Evolutionary conservation across 2,797 vertebrate genomes (phyloP).

Genomic region (Prunella strophiata): DNA sequence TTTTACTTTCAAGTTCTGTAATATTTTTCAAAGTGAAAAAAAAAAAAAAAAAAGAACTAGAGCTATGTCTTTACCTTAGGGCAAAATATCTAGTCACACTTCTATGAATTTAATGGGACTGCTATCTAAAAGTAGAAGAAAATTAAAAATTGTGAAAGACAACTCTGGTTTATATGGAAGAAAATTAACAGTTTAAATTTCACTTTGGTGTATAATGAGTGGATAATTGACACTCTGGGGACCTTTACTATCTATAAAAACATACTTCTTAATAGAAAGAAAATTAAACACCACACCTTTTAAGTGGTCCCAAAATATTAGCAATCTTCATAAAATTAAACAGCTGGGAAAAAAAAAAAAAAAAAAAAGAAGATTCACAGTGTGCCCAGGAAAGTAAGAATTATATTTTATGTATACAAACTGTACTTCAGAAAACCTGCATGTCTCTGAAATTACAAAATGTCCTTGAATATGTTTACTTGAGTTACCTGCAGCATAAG

Average conservation of each 20-base stretch:
- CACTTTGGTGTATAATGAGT: neutral
- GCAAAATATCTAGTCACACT: neutral
- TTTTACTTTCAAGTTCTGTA: neutral
- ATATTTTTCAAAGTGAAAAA: neutral
- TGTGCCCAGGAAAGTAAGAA: neutral
- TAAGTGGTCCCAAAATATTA: neutral
- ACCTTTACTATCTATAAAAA: neutral
- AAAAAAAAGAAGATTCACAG: neutral
- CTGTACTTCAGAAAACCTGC: neutral
- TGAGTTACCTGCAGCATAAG: neutral
- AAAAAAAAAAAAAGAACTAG: neutral
- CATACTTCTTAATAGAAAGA: neutral
- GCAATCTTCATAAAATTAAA: neutral
- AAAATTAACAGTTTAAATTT: neutral
- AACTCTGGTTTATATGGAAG: neutral
- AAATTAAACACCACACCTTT: neutral
- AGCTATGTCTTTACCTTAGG: neutral
- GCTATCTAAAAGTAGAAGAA: neutral
- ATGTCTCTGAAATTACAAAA: neutral
- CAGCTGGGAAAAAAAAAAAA: rapidly evolving
- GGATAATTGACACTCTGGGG: neutral
- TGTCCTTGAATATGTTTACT: neutral
- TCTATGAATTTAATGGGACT: neutral
- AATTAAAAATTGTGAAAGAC: neutral
- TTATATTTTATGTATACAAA: neutral